Percentiles rank a stretch among this genome's conserved stretches.
These are phyloP conservation scores for Apomyelois bistriatella DNA, from an alignment of 2,888 invertebrate genomes.

Conservation along the genomic window DNA sequence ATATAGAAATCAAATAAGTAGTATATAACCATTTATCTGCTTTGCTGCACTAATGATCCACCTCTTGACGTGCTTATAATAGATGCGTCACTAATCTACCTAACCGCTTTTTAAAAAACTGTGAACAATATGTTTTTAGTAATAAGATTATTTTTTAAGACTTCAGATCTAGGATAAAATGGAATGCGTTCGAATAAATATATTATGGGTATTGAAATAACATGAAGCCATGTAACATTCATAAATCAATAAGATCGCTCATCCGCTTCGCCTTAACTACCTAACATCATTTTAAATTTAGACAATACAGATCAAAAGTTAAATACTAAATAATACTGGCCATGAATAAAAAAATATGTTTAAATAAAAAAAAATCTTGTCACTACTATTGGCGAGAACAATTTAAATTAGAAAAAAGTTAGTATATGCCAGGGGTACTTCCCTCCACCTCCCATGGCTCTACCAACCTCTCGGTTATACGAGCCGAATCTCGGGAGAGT, in stretches of 20 bases:
- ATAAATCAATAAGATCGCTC: conserved; percentile 62
- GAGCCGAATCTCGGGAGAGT: no score
- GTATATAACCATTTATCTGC: conserved; percentile 33
- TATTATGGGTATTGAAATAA: conserved; percentile 26
- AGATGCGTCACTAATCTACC: conserved; percentile 19
- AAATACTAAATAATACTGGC: neutral
- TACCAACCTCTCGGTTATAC: no score
- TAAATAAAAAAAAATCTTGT: neutral
- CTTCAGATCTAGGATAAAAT: neutral
- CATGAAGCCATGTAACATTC: conserved; percentile 51
- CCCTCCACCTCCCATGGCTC: no score
- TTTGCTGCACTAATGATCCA: conserved; percentile 57
- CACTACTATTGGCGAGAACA: neutral
- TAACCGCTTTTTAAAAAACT: conserved; percentile 21
- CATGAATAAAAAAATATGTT: neutral
- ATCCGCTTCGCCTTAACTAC: conserved; percentile 77
- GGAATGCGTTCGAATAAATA: neutral
- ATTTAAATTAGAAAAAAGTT: neutral
- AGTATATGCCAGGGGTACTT: conserved; percentile 15
- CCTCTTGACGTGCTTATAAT: conserved; percentile 28
- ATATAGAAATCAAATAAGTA: conserved; percentile 22
- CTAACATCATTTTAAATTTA: conserved; percentile 50
- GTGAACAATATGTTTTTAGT: neutral
- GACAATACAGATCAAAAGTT: neutral
- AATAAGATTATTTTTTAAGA: conserved; percentile 2